Conservation (phyloP, 2,888 invertebrate species). For the Sthenelais limicola region DNA sequence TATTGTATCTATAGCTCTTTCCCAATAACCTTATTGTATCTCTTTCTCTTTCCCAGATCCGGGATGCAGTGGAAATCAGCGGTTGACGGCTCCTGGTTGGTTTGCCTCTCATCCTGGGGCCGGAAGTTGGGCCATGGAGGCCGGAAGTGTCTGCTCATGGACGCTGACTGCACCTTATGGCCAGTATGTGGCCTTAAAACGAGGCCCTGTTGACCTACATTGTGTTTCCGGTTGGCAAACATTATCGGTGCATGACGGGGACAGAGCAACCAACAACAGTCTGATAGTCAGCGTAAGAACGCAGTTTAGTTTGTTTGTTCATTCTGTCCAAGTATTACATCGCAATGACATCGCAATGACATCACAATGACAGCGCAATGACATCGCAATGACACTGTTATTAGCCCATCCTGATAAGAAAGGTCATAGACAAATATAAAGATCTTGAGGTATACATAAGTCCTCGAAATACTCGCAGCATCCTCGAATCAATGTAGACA, state of each 20-base stretch:
- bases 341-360: too few relatives aligned
- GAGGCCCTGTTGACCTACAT: not conserved
- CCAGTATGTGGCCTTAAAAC: not conserved
- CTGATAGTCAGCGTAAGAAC: slow-evolving; percentile 26
- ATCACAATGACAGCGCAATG: too few relatives aligned
- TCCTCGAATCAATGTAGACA: too few relatives aligned
- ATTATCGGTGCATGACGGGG: slow-evolving; percentile 10
- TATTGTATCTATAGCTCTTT: not conserved
- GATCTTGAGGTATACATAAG: too few relatives aligned
- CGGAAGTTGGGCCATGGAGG: slow-evolving; percentile 26
- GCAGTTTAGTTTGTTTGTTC: too few relatives aligned
- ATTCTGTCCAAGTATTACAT: too few relatives aligned
- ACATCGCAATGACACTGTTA: too few relatives aligned
- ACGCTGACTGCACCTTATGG: slow-evolving; percentile 14
- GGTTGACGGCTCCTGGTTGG: not conserved
- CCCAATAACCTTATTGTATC: not conserved
- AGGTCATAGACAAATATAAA: too few relatives aligned
- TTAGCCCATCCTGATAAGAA: too few relatives aligned
- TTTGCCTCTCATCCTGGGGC: slow-evolving; percentile 27
- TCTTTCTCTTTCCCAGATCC: slow-evolving; percentile 1
- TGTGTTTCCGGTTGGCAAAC: slow-evolving; percentile 31
- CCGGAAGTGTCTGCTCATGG: slow-evolving; percentile 23
- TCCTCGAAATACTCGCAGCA: too few relatives aligned
- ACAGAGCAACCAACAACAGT: not conserved
- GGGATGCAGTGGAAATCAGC: not conserved